Evolutionary conservation across 1,140 invertebrate species (phyloP), one percentile per base, ranked within the genome.

Genomic region (Ips nitidus): DNA sequence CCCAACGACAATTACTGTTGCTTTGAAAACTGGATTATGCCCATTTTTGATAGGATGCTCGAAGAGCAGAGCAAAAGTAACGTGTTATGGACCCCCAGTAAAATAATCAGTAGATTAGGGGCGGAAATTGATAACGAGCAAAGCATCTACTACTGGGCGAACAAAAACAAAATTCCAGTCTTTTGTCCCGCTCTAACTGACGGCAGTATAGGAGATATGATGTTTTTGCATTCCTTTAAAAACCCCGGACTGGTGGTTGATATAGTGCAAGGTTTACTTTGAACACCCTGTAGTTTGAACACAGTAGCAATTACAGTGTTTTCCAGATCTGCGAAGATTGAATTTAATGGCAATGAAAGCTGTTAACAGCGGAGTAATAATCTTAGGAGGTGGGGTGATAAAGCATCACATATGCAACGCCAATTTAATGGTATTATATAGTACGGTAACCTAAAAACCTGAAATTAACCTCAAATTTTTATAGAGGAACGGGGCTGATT

Each of bases 341-440:
- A 99, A 99, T 83, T 91, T 90, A 40, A 95, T 98, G 85, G 93
- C 98, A n/a, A 91, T 98, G 1, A 95, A 94, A 82, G 93, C 97
- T 2, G 82, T 89, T 8, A 92, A 96, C 75, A 93, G 92, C 58
- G 98, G 98, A n/a, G 94, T 99, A 86, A 92, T 99, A 45, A 98
- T 99, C 73, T 81, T 99, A 52, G 98, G 98, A 5, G 97, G 97
- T 53, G 97, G 98, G 4, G 83, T 99, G 0, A 87, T 98, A n/a
- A 99, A 99, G 82, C 98, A 99, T 84, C 98, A 99, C 78, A 98
- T 99, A 68, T 98, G 94, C 81, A 98, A 98, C 85, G 95, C 95
- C 3, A 98, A 98, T 86, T 83, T 98, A 63, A 98, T 98, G 95
- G 89, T 91, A 82, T 55, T 7, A 55, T 22, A 2, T 55, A 55